Base-by-base conservation (phyloP, 2,797 vertebrate species). In the Serranus cabrilla region DNA sequence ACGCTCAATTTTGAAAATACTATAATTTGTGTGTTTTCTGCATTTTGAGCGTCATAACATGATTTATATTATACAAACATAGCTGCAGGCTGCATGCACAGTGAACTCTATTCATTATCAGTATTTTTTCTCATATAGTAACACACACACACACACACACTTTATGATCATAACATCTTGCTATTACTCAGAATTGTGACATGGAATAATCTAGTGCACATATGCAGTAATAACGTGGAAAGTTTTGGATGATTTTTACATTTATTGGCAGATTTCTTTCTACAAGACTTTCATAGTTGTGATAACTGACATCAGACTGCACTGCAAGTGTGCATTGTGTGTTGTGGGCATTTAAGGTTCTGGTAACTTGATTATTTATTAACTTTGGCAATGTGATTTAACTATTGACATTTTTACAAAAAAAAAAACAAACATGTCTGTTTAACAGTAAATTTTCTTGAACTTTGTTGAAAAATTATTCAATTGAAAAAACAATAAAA, bases 61-160 rank as follows among this genome's bases (percentile, higher is more conserved):
- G 31, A 54, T 68, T 49, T 61, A 4, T 6, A 50, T 52, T 17
- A 27, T 39, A 20, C 34, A 21, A 23, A 55, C 37, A 37, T 8
- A 34, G 51, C 42, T 56, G 39, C 27, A 64, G 65, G 46, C 11
- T 39, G 45, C 46, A 51, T 31, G 13, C 31, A 55, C 45, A 27
- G 25, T 23, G 14, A 43, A 16, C 56, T 58, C 9, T 21, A 31
- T 34, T 74, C 42, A 52, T 31, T 52, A 39, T 43, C 23, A 65
- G 42, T 57, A 6, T 6, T 31, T 43, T n/a, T 45, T 12, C 18
- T 39, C 25, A 34, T 66, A 34, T 11, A 27, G 23, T 58, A 40
- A 49, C 34, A 49, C 17, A 49, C 17, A 47, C 50, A 56, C 16
- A 58, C 13, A 4, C 14, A 40, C 10, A 25, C 13, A 34, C 18